Percentiles rank a stretch among this genome's conserved stretches.
These are phyloP conservation scores for Varecia variegata DNA, from an alignment of 2,797 vertebrate genomes.

Conservation along the genomic window DNA sequence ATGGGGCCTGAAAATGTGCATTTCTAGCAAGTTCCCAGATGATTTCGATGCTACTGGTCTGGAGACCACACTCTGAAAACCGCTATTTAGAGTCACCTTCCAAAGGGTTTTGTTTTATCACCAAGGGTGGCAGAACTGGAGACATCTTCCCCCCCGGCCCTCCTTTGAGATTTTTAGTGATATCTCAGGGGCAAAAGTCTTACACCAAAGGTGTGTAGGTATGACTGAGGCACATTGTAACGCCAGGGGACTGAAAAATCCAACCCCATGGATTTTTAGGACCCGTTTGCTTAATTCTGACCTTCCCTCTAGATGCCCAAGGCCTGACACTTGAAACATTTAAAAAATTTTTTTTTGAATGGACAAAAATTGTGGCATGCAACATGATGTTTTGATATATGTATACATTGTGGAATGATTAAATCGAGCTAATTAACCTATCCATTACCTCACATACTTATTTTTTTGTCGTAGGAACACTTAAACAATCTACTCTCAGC, in stretches of 20 bases:
- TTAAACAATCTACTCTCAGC: background rate
- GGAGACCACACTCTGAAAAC: background rate
- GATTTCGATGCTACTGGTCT: background rate
- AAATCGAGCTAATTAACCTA: background rate
- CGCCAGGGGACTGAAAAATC: background rate
- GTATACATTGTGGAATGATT: background rate
- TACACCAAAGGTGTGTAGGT: background rate
- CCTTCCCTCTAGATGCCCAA: background rate
- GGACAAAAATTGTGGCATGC: background rate
- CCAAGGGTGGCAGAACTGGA: background rate
- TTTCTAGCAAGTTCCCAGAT: background rate
- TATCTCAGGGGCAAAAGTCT: background rate
- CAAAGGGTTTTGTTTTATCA: background rate
- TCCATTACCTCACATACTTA: background rate
- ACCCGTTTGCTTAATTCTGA: background rate
- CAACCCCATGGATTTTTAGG: background rate
- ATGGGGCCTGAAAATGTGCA: background rate
- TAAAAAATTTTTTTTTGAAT: background rate
- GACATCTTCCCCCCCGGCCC: too few species aligned
- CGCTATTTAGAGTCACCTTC: background rate
- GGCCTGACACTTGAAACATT: background rate
- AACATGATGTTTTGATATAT: background rate
- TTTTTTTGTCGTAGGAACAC: background rate
- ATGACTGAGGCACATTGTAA: background rate
- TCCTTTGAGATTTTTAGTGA: background rate